These are phyloP conservation scores for Xiphophorus birchmanni DNA, from an alignment of 2,797 vertebrate genomes.

Conservation along the genomic window DNA sequence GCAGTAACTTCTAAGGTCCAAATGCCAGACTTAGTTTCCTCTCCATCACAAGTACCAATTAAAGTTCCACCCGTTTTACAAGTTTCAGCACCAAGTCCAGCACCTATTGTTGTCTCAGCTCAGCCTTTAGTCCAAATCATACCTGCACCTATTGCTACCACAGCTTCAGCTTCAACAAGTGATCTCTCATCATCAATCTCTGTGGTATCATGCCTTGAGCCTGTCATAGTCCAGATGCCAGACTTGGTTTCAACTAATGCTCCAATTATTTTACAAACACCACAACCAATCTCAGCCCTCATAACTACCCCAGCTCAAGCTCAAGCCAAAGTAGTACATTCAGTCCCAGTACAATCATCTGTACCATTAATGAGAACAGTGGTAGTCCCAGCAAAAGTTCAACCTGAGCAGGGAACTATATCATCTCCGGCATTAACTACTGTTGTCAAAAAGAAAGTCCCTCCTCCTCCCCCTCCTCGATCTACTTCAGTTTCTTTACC, in stretches of 20 bases:
- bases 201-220: constrained; percentile 38
- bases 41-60: constrained; percentile 67
- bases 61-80: constrained; percentile 53
- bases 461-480: constrained; percentile 72
- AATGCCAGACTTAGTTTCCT: constrained; percentile 78
- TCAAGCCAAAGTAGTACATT: constrained; percentile 59
- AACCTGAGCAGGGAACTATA: constrained; percentile 38
- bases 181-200: constrained; percentile 31
- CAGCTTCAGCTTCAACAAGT: constrained; percentile 27
- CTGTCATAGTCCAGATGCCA: constrained; percentile 75
- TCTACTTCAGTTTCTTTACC: constrained; percentile 73
- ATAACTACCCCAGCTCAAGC: constrained; percentile 47
- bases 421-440: constrained; percentile 62
- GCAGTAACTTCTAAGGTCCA: constrained; percentile 51
- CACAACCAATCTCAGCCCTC: constrained; percentile 56
- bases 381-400: constrained; percentile 33
- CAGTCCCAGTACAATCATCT: constrained; percentile 58
- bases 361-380: constrained; percentile 45
- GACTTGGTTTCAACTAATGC: constrained; percentile 75
- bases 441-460: constrained; percentile 75
- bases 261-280: constrained; percentile 51
- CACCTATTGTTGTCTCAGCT: constrained; percentile 56
- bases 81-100: constrained; percentile 51
- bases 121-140: constrained; percentile 32
- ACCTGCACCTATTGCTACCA: constrained; percentile 31